Base-by-base conservation (phyloP, 1,140 invertebrate genomes). In the Macrotrachela quadricornifera region DNA sequence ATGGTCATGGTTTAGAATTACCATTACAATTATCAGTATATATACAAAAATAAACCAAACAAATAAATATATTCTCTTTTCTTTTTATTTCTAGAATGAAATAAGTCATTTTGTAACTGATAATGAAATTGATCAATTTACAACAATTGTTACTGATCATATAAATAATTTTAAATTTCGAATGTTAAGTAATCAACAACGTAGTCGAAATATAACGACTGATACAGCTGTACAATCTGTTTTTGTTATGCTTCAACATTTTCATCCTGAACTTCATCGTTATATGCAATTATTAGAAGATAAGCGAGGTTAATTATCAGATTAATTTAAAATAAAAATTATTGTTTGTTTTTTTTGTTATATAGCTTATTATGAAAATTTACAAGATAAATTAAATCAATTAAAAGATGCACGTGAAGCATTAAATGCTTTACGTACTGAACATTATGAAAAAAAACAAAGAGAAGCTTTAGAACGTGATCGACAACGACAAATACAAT, bases 211-310 rank as follows among this genome's bases (percentile, higher is more conserved):
- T 9, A 94, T 97, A 59, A 81, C 87, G 17, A 92, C 90, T 64
- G 94, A 97, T 63, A 84, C 81, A 17, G 84, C 87, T n/a, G 90
- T 97, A 10, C 91, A 97, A 70, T 84, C 84, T 1, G 71, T 96
- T 14, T 99, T 97, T 61, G 81, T 90, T 77, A 94, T 87, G 58
- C 82, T 97, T 37, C 94, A 88, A 0, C 80, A 85, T 46, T 81
- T 94, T 79, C 92, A 97, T 73, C 90, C 87, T 1, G 77, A 84
- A 63, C 77, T 97, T 30, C 67, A 97, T 57, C 78, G 79, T 41
- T 86, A 88, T 63, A 91, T 95, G 56, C 84, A 90, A 65, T 80
- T 85, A 60, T 83, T 91, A 66, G 92, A 97, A 66, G 88, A 95
- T 63, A 79, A 79, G 54, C 75, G 92, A 64, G 73, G 78, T 78